Base-by-base conservation (phyloP, 1,140 invertebrate genomes). In the Temnothorax nylanderi region DNA sequence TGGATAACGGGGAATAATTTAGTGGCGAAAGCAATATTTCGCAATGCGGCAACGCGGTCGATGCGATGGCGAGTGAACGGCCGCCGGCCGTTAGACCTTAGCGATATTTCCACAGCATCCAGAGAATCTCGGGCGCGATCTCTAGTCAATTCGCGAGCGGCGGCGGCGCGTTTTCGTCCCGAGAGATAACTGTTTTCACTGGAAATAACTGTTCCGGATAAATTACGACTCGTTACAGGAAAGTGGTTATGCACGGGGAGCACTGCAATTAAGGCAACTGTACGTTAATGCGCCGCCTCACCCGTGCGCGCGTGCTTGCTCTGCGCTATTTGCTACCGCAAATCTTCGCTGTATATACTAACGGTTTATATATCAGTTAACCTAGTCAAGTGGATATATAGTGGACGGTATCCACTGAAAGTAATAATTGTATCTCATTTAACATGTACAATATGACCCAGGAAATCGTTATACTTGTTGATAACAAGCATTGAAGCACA, bases 161-260 rank as follows among this genome's bases (percentile, higher is more conserved):
- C 77, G 65, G 41, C 69, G 41, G 54, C 64, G 65, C 62, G 87
- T 75, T 85, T 71, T 65, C 58, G 47, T 86, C 58, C 58, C 69
- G 56, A 18, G 34, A 60, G 67, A 71, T 85, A 90, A 90, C 90
- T 86, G 85, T 91, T 91, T 91, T 88, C 90, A 58, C 84, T 87
- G 69, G 34, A 81, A 71, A 74, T 80, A 91, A 90, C 67, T 85
- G 84, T 89, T 87, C 75, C 74, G 58, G 69, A 72, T 85, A 91
- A 89, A 90, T 91, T 91, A 89, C 85, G 75, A 89, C 74, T 89
- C 75, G 86, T 89, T 85, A 54, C 78, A 88, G 88, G 86, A 90
- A 91, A 91, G 90, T 91, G 90, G 88, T 88, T 91, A 80, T 72
- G 80, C 78, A 74, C 72, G 44, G 86, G 87, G 78, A 64, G 75